Evolutionary conservation across 2,113 vertebrate species (phyloP), one percentile per base, ranked within the genome.

Genomic region (Trogon surrucura): DNA sequence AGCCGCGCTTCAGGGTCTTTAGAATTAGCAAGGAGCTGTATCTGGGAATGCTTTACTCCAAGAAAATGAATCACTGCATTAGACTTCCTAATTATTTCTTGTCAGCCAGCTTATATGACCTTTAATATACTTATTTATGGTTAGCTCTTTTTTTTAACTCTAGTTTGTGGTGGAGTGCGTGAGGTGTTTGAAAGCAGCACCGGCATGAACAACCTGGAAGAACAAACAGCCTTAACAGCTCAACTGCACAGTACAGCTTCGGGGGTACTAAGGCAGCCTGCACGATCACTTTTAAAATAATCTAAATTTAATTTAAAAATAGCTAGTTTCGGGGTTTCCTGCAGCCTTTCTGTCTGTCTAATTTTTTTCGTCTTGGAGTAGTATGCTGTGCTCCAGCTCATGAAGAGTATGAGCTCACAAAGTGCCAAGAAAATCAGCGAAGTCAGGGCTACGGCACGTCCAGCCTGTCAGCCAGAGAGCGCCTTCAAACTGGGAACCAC

Each of bases 401-500:
- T 41, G 70, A 44, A 34, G 73, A 88, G 80, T 9, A 5, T n/a
- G 10, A 95, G 51, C 66, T 73, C 74, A 47, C 67, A 73, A 92
- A 84, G 74, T 74, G 88, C 71, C 74, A 82, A 72, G 91, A 96
- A 93, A 94, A 75, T 69, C 32, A 80, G 51, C 93, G 90, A 80
- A 73, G 85, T 97, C 95, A 95, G 38, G 53, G 80, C 70, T 34
- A 7, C 32, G 53, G 95, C 94, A 92, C 34, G 5, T 64, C 64
- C 72, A 57, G 36, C 74, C 54, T 74, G 66, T 88, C 91, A 95
- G 85, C 58, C 89, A 93, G 91, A 82, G 84, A 51, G 56, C 16
- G 10, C 93, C 95, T 95, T 77, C 36, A 94, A 30, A 94, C 78
- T 89, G 86, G 90, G 93, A 94, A 67, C 34, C 70, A 60, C 85